Evolutionary conservation across 2,797 vertebrate species (phyloP), one percentile per base, ranked within the genome.

Genomic region (Leptodactylus fallax): DNA sequence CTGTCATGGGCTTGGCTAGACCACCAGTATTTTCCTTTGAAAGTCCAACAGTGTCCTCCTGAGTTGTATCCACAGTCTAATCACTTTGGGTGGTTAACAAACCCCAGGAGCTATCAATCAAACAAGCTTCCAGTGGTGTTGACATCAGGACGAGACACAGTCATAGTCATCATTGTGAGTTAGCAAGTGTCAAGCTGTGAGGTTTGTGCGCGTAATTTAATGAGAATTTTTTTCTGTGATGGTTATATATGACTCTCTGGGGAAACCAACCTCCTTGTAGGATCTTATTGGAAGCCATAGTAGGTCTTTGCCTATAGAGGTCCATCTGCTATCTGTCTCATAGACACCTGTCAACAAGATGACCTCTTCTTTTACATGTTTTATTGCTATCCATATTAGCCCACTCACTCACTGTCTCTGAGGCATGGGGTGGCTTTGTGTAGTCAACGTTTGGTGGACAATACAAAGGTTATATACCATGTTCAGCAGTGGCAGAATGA

Each of bases 51-150:
- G 16, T 56, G 71, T 23, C 56, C 65, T 78, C 80, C 72, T 10
- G 61, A 79, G 65, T 47, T 49, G 23, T 61, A 23, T 81, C 56
- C 49, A 69, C 19, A 65, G 56, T 74, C 56, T 71, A 49, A 81
- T 83, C 55, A 76, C 58, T 77, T 63, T 58, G 69, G 67, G 79
- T 82, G 58, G 80, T 79, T 89, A 79, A 77, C 80, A 71, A 79
- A 85, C 88, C 55, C 80, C 55, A 63, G 80, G 88, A 89, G 85
- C 88, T 56, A 87, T 89, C 88, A 86, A 89, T 89, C 88, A 89
- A 83, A 25, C 17, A 14, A 65, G 80, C 76, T 89, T 89, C 88
- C 88, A 89, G 60, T 53, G 71, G 80, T 83, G 79, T 60, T 56
- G 85, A 89, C 88, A 82, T 77, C 67, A 81, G 55, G 85, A 85